A percentile compares a stretch with the other conserved stretches of the same genome.
phyloP scores from a whole-genome alignment of 2,888 invertebrate genomes.

The Rugalucina vietnamica region DNA sequence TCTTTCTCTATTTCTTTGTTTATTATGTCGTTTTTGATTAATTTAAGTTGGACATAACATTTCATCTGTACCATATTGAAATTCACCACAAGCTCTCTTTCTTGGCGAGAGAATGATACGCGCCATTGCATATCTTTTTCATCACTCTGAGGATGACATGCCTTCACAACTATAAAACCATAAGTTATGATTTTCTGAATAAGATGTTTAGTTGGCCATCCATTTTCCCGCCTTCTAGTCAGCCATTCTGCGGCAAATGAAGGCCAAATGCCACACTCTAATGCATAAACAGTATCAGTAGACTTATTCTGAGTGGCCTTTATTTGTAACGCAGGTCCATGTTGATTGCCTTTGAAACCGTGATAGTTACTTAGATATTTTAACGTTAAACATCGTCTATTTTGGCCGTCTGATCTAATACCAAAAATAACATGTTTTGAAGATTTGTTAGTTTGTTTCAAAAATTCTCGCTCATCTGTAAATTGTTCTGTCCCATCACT shows the following conservation, averaged over 20 bases:
- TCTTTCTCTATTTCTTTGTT: constrained; percentile 1
- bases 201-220: constrained; percentile 17
- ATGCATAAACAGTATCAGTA: constrained; percentile 24
- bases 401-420: background rate
- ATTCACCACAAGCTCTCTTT: constrained; percentile 19
- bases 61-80: constrained; percentile 27
- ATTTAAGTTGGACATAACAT: constrained; percentile 30
- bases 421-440: background rate
- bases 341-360: background rate
- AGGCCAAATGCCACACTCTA: constrained; percentile 31
- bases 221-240: background rate
- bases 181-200: background rate
- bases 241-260: constrained; percentile 24
- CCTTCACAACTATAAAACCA: constrained; percentile 37
- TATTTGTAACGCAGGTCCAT: background rate
- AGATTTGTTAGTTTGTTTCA: background rate
- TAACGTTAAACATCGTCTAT: background rate
- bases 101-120: constrained; percentile 35
- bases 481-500: background rate
- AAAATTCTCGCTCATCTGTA: background rate
- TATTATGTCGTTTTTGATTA: constrained; percentile 29
- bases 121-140: constrained; percentile 30
- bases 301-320: background rate
- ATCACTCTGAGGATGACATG: constrained; percentile 13
- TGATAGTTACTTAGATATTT: background rate